Evolutionary conservation across 53 echinoderm and acorn worm species (phyloP).

Genomic region (Paracentrotus lividus): DNA sequence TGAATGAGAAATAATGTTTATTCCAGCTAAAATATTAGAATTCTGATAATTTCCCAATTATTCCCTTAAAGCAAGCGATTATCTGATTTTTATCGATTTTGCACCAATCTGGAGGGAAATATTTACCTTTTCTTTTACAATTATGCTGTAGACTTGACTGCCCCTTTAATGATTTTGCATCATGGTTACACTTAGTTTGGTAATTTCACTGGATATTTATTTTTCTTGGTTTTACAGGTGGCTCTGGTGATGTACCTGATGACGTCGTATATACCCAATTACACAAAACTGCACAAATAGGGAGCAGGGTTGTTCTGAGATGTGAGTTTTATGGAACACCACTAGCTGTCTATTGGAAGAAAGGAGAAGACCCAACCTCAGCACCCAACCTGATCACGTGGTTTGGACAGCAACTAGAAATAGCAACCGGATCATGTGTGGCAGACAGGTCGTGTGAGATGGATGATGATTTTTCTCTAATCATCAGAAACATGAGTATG

Average conservation of each 20-base stretch:
- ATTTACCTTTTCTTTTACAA: too few species aligned
- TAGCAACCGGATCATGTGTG: neutral
- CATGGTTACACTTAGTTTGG: too few species aligned
- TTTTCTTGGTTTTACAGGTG: too few species aligned
- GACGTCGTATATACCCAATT: neutral
- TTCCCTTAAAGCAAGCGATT: too few species aligned
- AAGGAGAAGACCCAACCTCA: neutral
- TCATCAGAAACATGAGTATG: neutral
- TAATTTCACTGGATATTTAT: too few species aligned
- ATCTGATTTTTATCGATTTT: too few species aligned
- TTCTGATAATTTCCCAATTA: too few species aligned
- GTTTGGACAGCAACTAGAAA: neutral
- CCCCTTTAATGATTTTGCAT: too few species aligned
- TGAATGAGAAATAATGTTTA: too few species aligned
- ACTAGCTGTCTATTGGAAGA: conserved; percentile 21
- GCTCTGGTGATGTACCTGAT: conserved; percentile 26
- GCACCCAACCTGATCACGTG: neutral
- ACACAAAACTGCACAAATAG: neutral
- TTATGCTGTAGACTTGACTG: too few species aligned
- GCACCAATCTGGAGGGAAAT: too few species aligned
- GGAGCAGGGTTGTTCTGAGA: neutral
- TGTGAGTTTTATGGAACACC: conserved; percentile 19
- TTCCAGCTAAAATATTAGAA: too few species aligned
- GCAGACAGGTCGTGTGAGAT: neutral
- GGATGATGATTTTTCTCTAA: neutral